These are phyloP conservation scores for Cerastoderma edule DNA, from an alignment of 2,888 invertebrate species.

Conservation along the genomic window DNA sequence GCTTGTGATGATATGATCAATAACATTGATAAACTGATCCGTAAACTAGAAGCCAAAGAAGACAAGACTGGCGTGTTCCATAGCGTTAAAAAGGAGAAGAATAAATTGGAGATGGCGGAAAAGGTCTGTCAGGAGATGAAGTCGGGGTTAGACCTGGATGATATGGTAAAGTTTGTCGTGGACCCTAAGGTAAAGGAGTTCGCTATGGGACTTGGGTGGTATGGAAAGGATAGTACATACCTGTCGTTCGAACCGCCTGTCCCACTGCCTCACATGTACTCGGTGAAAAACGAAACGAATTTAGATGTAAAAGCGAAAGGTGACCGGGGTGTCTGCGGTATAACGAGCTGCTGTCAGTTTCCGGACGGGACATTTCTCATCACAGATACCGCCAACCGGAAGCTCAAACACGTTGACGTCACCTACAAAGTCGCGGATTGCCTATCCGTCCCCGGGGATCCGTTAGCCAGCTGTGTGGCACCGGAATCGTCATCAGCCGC, in stretches of 20 bases:
- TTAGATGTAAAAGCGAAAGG: slow-evolving; percentile 41
- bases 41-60: background rate
- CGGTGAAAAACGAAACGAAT: slow-evolving; percentile 36
- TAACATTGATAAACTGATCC: slow-evolving; percentile 28
- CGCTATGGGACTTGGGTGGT: slow-evolving; percentile 45
- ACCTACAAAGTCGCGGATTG: slow-evolving; percentile 33
- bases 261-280: slow-evolving; percentile 42
- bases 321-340: slow-evolving; percentile 38
- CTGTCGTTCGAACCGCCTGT: slow-evolving; percentile 43
- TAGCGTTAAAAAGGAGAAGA: slow-evolving; percentile 29
- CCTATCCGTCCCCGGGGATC: background rate
- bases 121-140: slow-evolving; percentile 33
- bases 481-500: slow-evolving; percentile 17
- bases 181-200: slow-evolving; percentile 50
- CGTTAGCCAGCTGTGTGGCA: background rate
- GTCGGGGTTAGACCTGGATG: slow-evolving; percentile 12
- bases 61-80: slow-evolving; percentile 20
- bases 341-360: slow-evolving; percentile 35
- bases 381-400: slow-evolving; percentile 33
- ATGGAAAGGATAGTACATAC: slow-evolving; percentile 51
- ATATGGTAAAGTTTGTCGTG: slow-evolving; percentile 46
- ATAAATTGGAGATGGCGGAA: slow-evolving; percentile 20
- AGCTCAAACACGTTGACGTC: slow-evolving; percentile 47
- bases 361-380: slow-evolving; percentile 42
- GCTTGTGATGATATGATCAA: slow-evolving; percentile 35